phyloP scores from a whole-genome alignment of 2,113 vertebrate species.

The Stigmatopora nigra region DNA sequence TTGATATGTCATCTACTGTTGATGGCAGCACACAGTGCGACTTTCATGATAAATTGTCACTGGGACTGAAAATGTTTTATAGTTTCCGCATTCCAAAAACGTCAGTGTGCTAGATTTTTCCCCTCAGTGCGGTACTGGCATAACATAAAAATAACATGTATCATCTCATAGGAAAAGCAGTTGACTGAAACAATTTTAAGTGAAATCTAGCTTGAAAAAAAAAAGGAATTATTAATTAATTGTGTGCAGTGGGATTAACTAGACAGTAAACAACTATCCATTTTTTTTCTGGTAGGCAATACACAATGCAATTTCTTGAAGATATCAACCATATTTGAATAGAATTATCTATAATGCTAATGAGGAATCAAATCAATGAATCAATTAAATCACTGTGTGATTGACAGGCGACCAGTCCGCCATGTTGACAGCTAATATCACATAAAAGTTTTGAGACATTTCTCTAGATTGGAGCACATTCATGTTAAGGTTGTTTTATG shows the following conservation, averaged over 20 bases:
- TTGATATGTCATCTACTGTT: conserved; percentile 63
- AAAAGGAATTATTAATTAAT: no score
- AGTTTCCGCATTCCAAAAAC: conserved; percentile 32
- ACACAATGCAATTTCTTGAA: no score
- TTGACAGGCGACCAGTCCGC: no score
- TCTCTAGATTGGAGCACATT: background rate
- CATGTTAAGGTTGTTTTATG: background rate
- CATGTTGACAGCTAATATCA: no score
- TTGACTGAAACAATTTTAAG: conserved; percentile 8
- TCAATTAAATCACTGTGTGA: no score
- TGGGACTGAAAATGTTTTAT: conserved; percentile 45
- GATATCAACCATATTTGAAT: no score
- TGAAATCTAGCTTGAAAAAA: background rate
- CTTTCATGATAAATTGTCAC: conserved; percentile 44
- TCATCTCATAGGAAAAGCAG: conserved; percentile 10
- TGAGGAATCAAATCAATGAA: no score
- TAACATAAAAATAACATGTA: conserved; percentile 33
- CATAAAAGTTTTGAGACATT: background rate
- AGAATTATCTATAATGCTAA: no score
- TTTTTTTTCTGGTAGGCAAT: no score
- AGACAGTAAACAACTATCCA: no score
- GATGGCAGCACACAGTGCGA: conserved; percentile 33
- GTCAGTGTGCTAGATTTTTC: conserved; percentile 46
- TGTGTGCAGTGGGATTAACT: no score
- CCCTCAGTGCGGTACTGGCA: conserved; percentile 26